Evolutionary conservation across 2,797 vertebrate species (phyloP).

Genomic region (Peromyscus nudipes): DNA sequence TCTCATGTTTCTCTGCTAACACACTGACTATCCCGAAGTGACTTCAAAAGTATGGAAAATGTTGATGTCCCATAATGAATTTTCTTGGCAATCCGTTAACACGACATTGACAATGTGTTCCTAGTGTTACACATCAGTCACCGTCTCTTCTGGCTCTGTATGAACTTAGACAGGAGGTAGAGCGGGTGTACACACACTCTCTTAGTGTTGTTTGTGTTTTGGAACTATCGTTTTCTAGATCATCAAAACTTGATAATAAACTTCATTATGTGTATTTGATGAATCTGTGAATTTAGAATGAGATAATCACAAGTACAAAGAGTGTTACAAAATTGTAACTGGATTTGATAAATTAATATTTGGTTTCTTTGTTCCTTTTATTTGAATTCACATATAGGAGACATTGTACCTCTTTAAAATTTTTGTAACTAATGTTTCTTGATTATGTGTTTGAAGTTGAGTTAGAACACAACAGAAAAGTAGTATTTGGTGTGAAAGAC

Average conservation of each 20-base stretch:
- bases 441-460: slow-evolving; percentile 8
- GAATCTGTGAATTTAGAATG: not conserved
- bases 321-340: not conserved
- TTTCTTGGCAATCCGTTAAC: slow-evolving; percentile 40
- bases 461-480: not conserved
- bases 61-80: not conserved
- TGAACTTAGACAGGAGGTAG: not conserved
- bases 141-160: not conserved
- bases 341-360: not conserved
- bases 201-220: not conserved
- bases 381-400: not conserved
- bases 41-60: slow-evolving; percentile 28
- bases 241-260: not conserved
- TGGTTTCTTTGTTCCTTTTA: not conserved
- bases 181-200: not conserved
- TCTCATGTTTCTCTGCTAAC: not conserved
- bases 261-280: not conserved
- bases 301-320: not conserved
- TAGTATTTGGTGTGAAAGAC: not conserved
- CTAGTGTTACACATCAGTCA: not conserved
- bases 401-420: not conserved
- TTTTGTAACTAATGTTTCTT: not conserved
- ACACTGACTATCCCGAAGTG: not conserved
- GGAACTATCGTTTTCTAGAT: not conserved
- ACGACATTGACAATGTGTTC: not conserved